Percentiles rank a stretch among this genome's conserved stretches.
These are phyloP conservation scores for Drosophila subpulchrella DNA, from an alignment of 1,140 invertebrate species.

Conservation along the genomic window DNA sequence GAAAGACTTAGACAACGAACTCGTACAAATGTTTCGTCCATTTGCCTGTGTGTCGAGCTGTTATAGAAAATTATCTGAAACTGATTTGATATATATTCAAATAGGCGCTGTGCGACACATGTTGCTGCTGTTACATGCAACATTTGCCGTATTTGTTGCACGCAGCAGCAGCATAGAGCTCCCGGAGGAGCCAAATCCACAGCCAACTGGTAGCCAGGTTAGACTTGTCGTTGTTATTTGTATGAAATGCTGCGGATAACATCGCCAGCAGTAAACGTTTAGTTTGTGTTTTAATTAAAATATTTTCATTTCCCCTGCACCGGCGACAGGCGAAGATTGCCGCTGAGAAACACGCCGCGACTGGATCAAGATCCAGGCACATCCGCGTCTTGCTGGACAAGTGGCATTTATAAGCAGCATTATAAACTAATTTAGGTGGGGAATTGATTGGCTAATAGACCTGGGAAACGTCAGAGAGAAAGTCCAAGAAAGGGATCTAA, in stretches of 20 bases:
- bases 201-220: constrained; percentile 32
- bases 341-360: constrained; percentile 38
- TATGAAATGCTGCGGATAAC: constrained; percentile 68
- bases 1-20: constrained; percentile 80
- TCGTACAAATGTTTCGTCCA: constrained; percentile 65
- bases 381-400: constrained; percentile 63
- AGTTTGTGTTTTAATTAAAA: constrained; percentile 83
- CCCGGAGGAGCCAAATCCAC: constrained; percentile 29
- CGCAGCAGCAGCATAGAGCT: constrained; percentile 54
- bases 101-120: constrained; percentile 80
- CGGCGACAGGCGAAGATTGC: constrained; percentile 35
- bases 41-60: constrained; percentile 61
- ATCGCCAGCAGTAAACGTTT: constrained; percentile 80
- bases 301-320: constrained; percentile 67
- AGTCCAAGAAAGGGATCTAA: background rate
- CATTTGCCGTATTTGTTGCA: constrained; percentile 69
- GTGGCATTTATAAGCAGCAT: constrained; percentile 68
- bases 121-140: constrained; percentile 78
- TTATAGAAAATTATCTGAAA: constrained; percentile 83
- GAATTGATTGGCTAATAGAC: constrained; percentile 65
- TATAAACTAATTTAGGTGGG: constrained; percentile 68
- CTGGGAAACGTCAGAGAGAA: constrained; percentile 26
- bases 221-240: constrained; percentile 61
- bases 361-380: constrained; percentile 68
- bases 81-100: constrained; percentile 83